A percentile compares a stretch with the other conserved stretches of the same genome.
Conservation (phyloP, 2,797 vertebrate species). For the Kryptolebias ocellatus region DNA sequence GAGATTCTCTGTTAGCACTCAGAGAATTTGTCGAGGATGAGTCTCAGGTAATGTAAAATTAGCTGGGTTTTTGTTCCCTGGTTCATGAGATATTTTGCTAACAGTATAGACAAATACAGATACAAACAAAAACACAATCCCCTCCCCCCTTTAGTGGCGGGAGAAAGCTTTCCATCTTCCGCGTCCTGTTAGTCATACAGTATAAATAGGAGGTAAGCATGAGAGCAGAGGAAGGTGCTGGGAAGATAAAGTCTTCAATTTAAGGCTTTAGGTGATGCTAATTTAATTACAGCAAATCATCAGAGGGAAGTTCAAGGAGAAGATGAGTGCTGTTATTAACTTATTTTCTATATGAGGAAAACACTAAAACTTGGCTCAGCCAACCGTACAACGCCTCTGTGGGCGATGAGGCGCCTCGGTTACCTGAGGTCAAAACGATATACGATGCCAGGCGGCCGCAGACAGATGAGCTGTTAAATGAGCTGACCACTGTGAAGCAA, state of each 20-base stretch:
- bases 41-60: too few species aligned
- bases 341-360: conserved; percentile 21
- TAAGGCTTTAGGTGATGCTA: conserved; percentile 9
- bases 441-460: conserved; percentile 8
- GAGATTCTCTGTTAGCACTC: too few species aligned
- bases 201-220: background rate
- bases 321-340: conserved; percentile 16
- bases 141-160: too few species aligned
- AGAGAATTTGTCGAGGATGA: too few species aligned
- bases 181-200: background rate
- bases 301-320: conserved; percentile 1
- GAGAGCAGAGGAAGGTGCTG: background rate
- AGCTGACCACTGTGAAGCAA: conserved; percentile 17
- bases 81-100: too few species aligned
- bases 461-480: conserved; percentile 42
- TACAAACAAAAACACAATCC: too few species aligned
- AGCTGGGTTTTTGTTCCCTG: too few species aligned
- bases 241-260: background rate
- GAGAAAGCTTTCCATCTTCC: background rate
- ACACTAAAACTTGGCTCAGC: conserved; percentile 5
- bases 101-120: too few species aligned
- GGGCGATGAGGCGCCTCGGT: conserved; percentile 3
- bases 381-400: conserved; percentile 4
- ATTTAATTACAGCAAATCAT: conserved; percentile 23
- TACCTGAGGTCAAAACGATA: conserved; percentile 31